Evolutionary conservation across 2,888 invertebrate genomes (phyloP).

Genomic region (Rhagium mordax): DNA sequence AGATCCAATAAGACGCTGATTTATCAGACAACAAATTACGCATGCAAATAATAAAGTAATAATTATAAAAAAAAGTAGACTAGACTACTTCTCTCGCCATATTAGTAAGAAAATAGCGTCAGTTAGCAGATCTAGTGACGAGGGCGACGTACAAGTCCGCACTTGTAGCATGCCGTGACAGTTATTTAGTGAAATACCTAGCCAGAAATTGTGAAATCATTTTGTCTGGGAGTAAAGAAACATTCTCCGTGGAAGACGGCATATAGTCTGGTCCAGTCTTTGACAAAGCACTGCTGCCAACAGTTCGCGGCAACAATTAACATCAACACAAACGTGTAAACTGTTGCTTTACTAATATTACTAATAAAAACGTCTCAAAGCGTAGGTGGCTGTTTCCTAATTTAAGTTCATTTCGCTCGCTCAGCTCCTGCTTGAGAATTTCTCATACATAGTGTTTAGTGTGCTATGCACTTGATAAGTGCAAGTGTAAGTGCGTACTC

Average conservation of each 20-base stretch:
- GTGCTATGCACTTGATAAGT: slow-evolving; percentile 48
- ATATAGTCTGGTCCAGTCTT: slow-evolving; percentile 61
- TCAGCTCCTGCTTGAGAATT: slow-evolving; percentile 40
- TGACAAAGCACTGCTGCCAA: slow-evolving; percentile 55
- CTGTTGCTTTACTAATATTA: slow-evolving; percentile 59
- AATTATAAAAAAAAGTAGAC: slow-evolving; percentile 56
- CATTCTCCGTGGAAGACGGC: slow-evolving; percentile 58
- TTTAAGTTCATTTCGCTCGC: slow-evolving; percentile 59
- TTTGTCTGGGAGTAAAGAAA: slow-evolving; percentile 54
- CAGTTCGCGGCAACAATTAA: slow-evolving; percentile 45
- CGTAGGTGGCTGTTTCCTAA: slow-evolving; percentile 66
- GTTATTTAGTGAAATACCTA: slow-evolving; percentile 32
- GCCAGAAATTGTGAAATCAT: slow-evolving; percentile 53
- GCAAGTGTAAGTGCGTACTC: slow-evolving; percentile 44
- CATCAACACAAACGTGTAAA: slow-evolving; percentile 54
- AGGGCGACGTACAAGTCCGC: slow-evolving; percentile 11
- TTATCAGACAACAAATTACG: slow-evolving; percentile 54
- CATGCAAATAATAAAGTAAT: slow-evolving; percentile 52
- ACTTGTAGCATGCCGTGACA: slow-evolving; percentile 5
- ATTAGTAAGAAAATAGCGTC: slow-evolving; percentile 41
- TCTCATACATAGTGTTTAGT: slow-evolving; percentile 43
- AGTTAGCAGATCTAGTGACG: slow-evolving; percentile 33
- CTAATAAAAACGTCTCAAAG: slow-evolving; percentile 58
- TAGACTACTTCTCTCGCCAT: slow-evolving; percentile 59
- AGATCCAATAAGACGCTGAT: slow-evolving; percentile 56